phyloP scores from a whole-genome alignment of 2,113 vertebrate species.

The Bathybates hornii region DNA sequence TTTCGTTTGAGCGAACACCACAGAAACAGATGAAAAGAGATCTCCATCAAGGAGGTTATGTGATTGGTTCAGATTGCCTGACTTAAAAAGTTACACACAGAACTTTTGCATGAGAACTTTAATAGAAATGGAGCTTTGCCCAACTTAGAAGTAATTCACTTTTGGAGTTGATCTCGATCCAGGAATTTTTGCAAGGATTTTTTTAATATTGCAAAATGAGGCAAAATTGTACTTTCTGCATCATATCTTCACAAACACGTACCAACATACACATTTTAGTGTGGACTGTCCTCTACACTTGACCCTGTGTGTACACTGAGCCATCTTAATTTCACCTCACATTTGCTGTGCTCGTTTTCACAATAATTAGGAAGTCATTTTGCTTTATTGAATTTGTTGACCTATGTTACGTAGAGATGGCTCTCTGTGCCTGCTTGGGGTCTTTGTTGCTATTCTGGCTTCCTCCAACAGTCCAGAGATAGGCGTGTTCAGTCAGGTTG shows the following conservation, averaged over 20 bases:
- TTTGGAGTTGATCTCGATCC: background rate
- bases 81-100: background rate
- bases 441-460: background rate
- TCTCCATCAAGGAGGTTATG: background rate
- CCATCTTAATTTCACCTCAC: background rate
- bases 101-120: background rate
- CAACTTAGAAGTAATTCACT: background rate
- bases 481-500: background rate
- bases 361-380: background rate
- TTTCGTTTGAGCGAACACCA: background rate
- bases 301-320: background rate
- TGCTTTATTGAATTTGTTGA: background rate
- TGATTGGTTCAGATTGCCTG: background rate
- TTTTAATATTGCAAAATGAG: background rate
- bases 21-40: background rate
- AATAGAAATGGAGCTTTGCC: background rate
- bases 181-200: background rate
- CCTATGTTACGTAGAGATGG: background rate
- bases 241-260: background rate
- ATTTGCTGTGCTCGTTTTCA: background rate
- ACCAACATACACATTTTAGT: background rate
- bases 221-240: background rate
- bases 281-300: background rate
- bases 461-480: background rate
- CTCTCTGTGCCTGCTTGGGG: background rate